Base-by-base conservation (phyloP, 1,140 invertebrate genomes). In the Pogonomyrmex californicus region DNA sequence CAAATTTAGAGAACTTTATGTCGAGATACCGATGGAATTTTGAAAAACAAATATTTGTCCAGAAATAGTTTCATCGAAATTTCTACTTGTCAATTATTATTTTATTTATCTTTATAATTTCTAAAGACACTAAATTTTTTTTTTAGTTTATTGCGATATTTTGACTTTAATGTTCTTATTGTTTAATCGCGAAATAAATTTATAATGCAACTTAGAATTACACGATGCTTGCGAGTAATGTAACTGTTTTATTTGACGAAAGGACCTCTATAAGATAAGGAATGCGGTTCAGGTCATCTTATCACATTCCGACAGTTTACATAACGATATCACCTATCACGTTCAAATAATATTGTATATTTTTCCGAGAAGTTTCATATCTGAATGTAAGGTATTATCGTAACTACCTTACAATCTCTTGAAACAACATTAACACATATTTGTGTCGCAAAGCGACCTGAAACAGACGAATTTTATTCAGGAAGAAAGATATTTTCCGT, bases 241-340 rank as follows among this genome's bases (percentile, higher is more conserved):
- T 70, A 73, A 68, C 38, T 75, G 51, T 86, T 79, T 66, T 30
- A 54, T 86, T 58, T 47, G 62, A 56, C 81, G 54, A 86, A 70
- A 83, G 62, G 65, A 87, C 73, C 51, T 58, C 56, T 23, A 33
- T 44, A 62, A 56, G 58, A 77, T 75, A 36, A 82, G 58, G 23
- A 60, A 49, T 63, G 87, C 63, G 54, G 49, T 82, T 82, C 70
- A 77, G 71, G 33, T 65, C 60, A 85, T 83, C 85, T 90, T 90
- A 90, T 90, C 88, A 66, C 33, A 71, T 23, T 38, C 49, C 14
- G 12, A 41, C 47, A n/a, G 73, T 89, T 89, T 89, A 54, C 41
- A 85, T 56, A 87, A 14, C 41, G 89, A 89, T 87, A 87, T 6
- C 17, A 38, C 33, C 17, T 88, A 90, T 90, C 88, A 70, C 9